phyloP scores from a whole-genome alignment of 2,113 vertebrate genomes.

The Plecotus auritus region DNA sequence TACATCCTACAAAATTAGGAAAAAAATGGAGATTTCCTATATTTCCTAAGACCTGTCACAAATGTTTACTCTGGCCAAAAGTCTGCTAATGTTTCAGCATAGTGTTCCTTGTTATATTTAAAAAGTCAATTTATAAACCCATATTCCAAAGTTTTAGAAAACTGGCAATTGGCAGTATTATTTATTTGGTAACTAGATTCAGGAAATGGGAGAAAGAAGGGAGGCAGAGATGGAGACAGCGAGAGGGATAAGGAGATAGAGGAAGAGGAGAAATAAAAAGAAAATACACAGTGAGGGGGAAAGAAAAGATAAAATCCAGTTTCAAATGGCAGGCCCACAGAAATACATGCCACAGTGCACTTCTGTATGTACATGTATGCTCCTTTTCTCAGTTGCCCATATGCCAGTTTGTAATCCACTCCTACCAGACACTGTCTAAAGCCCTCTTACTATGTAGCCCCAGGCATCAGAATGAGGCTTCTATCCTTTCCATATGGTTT shows the following conservation, averaged over 20 bases:
- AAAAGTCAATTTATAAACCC: not conserved
- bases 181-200: not conserved
- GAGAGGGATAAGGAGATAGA: not conserved
- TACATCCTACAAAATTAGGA: not conserved
- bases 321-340: not conserved
- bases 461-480: constrained; percentile 31
- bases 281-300: not conserved
- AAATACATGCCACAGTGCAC: not conserved
- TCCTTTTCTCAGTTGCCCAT: constrained; percentile 40
- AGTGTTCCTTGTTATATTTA: not conserved
- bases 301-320: not conserved
- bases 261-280: not conserved
- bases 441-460: constrained; percentile 9
- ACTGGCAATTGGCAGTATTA: not conserved
- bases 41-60: not conserved
- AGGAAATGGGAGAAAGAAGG: not conserved
- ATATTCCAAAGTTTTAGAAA: not conserved
- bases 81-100: not conserved
- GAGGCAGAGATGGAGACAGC: not conserved
- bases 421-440: constrained; percentile 14
- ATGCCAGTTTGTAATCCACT: constrained; percentile 41
- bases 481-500: constrained; percentile 2
- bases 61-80: not conserved
- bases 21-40: not conserved
- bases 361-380: constrained; percentile 47